Base-by-base conservation (phyloP, 2,113 vertebrate genomes). In the Tachycineta bicolor region DNA sequence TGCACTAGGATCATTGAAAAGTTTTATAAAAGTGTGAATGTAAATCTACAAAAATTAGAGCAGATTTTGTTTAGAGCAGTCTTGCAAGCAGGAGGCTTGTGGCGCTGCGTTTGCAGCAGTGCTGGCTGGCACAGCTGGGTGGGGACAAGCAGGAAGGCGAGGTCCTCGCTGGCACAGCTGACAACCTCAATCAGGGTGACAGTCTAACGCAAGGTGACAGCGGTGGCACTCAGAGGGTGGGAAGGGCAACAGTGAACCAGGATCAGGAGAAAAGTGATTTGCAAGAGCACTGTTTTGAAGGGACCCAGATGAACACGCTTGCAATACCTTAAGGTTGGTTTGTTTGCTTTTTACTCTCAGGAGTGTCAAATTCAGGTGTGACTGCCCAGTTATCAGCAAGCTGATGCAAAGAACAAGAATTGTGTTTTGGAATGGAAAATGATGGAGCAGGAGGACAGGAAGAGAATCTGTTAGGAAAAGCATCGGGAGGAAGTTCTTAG, bases 181-280 rank as follows among this genome's bases (percentile, higher is more conserved):
- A 87, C 82, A 94, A 21, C n/a, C 85, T 71, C 89, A 60, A 28
- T 93, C 41, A 65, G 85, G 83, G 52, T 75, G 90, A 92, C 56
- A 44, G 16, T 11, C 68, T 86, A 81, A 88, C 52, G 26, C 20
- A 52, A 31, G 89, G 78, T 34, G 87, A 88, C 93, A 95, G 50
- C 2, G 1, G 24, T 37, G 52, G 1, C 2, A 1, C 58, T 74
- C 87, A 46, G 68, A 11, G 62, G 53, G 41, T 39, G 47, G 59
- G 58, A 78, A 93, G 65, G 85, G 90, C 83, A 62, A 34, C 25
- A 78, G 88, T 76, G 90, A 64, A 86, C 4, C 33, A 60, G 77
- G 60, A 77, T 56, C 67, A 68, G 65, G 44, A 56, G 58, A 78
- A 86, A 65, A 92, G 76, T 14, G 71, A 76, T 79, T 84, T 55